Evolutionary conservation across 1,140 invertebrate species (phyloP), one percentile per base, ranked within the genome.

Genomic region (Drosophila hydei): DNA sequence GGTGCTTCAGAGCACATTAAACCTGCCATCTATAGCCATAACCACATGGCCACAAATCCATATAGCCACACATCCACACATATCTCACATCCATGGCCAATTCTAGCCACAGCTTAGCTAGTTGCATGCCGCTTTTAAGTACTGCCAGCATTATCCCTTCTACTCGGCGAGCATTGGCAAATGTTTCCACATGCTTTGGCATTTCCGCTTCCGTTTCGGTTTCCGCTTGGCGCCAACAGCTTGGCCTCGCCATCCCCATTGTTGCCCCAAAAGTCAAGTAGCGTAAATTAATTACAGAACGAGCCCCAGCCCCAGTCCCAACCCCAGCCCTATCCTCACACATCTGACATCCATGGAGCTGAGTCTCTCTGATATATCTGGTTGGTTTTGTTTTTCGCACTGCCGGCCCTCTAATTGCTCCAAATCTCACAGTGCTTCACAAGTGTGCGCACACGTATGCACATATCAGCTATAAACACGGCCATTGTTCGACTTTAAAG

Each of bases 141-240:
- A 76, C 65, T 58, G 69, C 54, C 36, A 45, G 59, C 56, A 67
- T 72, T 69, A 78, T 83, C 63, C 71, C 58, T 63, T 65, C 56
- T 68, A 61, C 23, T 56, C 56, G 58, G 21, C 58, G 50, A 40
- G 60, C 78, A 83, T 83, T 81, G 79, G 79, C 75, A 78, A 83
- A 83, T 83, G 79, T 83, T 83, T 83, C 79, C 79, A 83, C 79
- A 83, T 83, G 79, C 75, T 68, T 72, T 84, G 79, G 75, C 75
- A 81, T 72, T 69, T 69, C 64, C 71, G 52, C 71, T 60, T 79
- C 77, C 77, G 77, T 70, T 71, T 73, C 65, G 64, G 30, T 7
- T 54, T 42, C 64, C 60, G 55, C 55, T 54, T 67, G 47, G 62
- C 55, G 62, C 69, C 45, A 72, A 52, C 30, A 25, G 9, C 30